Percentiles rank a stretch among this genome's conserved stretches.
These are phyloP conservation scores for Lonchura striata DNA, from an alignment of 2,113 vertebrate species.

Conservation along the genomic window DNA sequence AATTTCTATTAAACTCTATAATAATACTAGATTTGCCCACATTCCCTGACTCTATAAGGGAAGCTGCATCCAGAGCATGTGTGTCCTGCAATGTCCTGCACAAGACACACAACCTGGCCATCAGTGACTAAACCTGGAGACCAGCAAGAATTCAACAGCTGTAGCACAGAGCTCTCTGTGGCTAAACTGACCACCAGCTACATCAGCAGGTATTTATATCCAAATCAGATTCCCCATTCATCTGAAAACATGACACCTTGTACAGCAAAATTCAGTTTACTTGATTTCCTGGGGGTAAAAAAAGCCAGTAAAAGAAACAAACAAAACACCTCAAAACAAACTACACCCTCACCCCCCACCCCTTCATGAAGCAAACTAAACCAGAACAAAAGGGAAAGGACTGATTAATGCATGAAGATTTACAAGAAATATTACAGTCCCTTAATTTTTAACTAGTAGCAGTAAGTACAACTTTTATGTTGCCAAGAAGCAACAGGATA, in stretches of 20 bases:
- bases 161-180: not conserved
- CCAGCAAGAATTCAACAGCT: not conserved
- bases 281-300: not conserved
- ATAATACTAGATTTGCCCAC: not conserved
- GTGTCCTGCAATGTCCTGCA: not conserved
- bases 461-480: not conserved
- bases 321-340: not conserved
- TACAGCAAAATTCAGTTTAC: not conserved
- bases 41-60: not conserved
- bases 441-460: not conserved
- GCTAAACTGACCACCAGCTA: not conserved
- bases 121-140: not conserved
- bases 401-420: not conserved
- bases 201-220: not conserved
- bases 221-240: not conserved
- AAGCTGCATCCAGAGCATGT: not conserved
- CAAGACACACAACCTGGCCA: not conserved
- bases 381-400: not conserved
- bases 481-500: not conserved
- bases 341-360: rapidly evolving
- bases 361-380: not conserved
- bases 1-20: not conserved
- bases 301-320: not conserved
- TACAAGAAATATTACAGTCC: not conserved
- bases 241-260: not conserved